Conservation (phyloP, 2,888 invertebrate genomes). For the Lymantria monacha region DNA sequence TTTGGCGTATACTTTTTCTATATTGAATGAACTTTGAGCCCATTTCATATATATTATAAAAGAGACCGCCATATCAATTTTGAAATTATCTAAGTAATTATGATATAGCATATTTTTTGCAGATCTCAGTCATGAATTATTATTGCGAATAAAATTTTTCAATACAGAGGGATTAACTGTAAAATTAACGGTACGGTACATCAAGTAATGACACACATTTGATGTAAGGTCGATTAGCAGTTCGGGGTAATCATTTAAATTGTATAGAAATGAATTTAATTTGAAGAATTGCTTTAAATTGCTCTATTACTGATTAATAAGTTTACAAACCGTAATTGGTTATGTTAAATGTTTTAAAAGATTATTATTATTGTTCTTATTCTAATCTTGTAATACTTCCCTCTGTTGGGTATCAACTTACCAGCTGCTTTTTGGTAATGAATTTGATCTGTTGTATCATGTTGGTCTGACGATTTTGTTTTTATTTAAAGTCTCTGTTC, state of each 20-base stretch:
- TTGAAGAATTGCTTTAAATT: background rate
- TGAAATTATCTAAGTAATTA: slow-evolving; percentile 1
- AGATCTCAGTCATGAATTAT: slow-evolving; percentile 11
- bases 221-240: slow-evolving; percentile 2
- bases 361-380: too few relatives aligned
- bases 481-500: too few relatives aligned
- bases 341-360: too few relatives aligned
- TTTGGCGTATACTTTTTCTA: too few relatives aligned
- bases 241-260: background rate
- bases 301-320: too few relatives aligned
- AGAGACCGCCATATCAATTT: background rate
- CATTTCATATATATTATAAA: background rate
- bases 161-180: slow-evolving; percentile 27
- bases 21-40: background rate
- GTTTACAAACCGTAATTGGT: too few relatives aligned
- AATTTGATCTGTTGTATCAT: too few relatives aligned
- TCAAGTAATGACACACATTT: slow-evolving; percentile 15
- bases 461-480: too few relatives aligned
- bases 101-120: slow-evolving; percentile 19
- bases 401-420: too few relatives aligned
- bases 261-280: background rate
- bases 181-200: slow-evolving; percentile 12
- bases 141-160: slow-evolving; percentile 15
- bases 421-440: too few relatives aligned
- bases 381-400: too few relatives aligned